Base-by-base conservation (phyloP, 2,888 invertebrate species). In the Latrodectus hesperus region DNA sequence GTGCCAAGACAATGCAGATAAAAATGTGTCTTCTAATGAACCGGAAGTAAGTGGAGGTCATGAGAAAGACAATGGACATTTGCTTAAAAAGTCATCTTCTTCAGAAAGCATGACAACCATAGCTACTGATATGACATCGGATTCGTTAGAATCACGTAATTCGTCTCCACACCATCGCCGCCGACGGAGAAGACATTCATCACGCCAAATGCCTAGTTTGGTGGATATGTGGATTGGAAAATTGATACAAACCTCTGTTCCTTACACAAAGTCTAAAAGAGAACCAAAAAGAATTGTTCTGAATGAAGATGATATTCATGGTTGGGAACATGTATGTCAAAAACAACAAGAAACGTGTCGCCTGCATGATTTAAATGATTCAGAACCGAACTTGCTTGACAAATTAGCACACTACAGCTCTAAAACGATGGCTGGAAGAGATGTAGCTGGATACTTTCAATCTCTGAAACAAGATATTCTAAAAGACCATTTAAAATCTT, bases 291-390 rank as follows among this genome's bases (percentile, higher is more conserved):
- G 80, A 65, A 51, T 77, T 26, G 70, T 83, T 8, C 68, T 87
- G 16, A 80, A 77, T 2, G 86, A 87, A 52, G 73, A 70, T 38
- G 88, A 84, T 10, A 52, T 72, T 1, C 78, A 76, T 9, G 73
- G 70, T 6, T 88, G 88, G 88, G 84, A 88, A 26, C 88, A 88
- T n/a, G 80, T 88, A 8, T 88, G 88, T 51, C 78, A 74, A 52
- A 84, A 84, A 10, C 76, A 74, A 17, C 52, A 81, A 51, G 75
- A 75, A 49, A 53, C 72, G 1, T 80, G 84, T 51, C 84, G 84
- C 3, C 64, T 72, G 71, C 84, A 88, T 38, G 88, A 88, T 49
- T 49, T 84, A 14, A 80, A 88, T 38, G 78, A 83, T 53, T 49
- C 78, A 16, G 79, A 84, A 55, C 82, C 88, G 3, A 84, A 81